A percentile compares a stretch with the other conserved stretches of the same genome.
phyloP scores from a whole-genome alignment of 2,113 vertebrate genomes.

The Dromaius novaehollandiae region DNA sequence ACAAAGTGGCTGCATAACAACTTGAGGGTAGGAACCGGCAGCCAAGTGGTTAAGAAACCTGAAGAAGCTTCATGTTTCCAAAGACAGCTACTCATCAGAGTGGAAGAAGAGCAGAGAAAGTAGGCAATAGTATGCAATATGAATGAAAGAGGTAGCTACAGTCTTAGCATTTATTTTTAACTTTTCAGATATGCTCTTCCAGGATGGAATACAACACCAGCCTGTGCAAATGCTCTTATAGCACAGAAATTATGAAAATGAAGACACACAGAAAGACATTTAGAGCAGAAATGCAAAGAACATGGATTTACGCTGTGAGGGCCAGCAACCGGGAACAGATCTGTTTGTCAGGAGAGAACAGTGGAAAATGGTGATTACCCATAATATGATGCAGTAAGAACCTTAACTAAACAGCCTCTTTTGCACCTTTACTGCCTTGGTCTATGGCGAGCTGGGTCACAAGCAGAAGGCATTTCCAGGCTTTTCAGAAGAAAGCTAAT shows the following conservation, averaged over 20 bases:
- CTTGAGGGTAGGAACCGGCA: neutral
- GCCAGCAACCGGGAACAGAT: neutral
- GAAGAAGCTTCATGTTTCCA: neutral
- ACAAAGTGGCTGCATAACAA: neutral
- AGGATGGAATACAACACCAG: neutral
- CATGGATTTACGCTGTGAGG: neutral
- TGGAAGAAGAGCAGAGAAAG: neutral
- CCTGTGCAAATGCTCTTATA: neutral
- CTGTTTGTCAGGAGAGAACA: neutral
- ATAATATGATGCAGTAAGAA: rapidly evolving
- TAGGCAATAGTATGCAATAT: rapidly evolving
- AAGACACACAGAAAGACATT: neutral
- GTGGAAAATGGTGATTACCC: neutral
- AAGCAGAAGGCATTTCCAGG: neutral
- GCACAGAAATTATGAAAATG: neutral
- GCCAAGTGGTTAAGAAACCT: neutral
- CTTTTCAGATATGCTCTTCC: neutral
- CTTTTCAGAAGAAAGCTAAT: neutral
- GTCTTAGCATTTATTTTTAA: neutral
- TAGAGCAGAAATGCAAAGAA: neutral
- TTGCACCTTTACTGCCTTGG: neutral
- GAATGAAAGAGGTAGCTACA: neutral
- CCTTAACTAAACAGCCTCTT: neutral
- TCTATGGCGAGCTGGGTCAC: neutral
- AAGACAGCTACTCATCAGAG: neutral